Base-by-base conservation (phyloP, 2,113 vertebrate species). In the Rhinolophus sinicus region DNA sequence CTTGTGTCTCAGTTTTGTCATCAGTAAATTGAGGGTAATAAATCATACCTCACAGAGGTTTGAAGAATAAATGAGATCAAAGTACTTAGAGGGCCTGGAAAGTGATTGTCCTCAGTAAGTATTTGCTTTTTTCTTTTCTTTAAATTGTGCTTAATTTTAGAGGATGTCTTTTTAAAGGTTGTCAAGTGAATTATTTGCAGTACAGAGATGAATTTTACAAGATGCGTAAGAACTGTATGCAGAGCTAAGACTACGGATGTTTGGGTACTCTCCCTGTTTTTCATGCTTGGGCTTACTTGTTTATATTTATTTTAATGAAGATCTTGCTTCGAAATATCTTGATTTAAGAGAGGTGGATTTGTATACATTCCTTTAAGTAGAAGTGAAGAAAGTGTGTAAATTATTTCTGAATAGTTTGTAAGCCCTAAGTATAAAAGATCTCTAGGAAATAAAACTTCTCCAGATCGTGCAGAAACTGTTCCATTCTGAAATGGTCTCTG, bases 21-120 rank as follows among this genome's bases (percentile, higher is more conserved):
- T 47, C 28, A 30, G 28, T 58, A 96, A 90, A 54, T 72, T 95
- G 58, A 96, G 44, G 56, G 73, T 58, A 84, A 64, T 78, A 86
- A 94, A 86, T 92, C 18, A 65, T 87, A 69, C 14, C 50, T 70
- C 35, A 72, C 8, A 93, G 44, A 80, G 21, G 13, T 80, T 22
- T 84, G 78, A 81, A 80, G 22, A 90, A 80, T 80, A 93, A 90
- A 78, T 67, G 50, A 90, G 30, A 70, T 24, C 83, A 86, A 67
- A 93, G 11, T 90, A 94, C 73, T 90, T 78, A 81, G 92, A 84
- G 24, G 56, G 19, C 35, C 8, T 58, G 7, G 47, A 76, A 91
- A 85, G n/a, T 64, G 8, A 8, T 64, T 87, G 44, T 60, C 2
- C 18, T 92, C 38, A 52, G 16, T 75, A 88, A 89, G 3, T n/a